Conservation (phyloP, 1,140 invertebrate genomes). For the Acromyrmex charruanus region DNA sequence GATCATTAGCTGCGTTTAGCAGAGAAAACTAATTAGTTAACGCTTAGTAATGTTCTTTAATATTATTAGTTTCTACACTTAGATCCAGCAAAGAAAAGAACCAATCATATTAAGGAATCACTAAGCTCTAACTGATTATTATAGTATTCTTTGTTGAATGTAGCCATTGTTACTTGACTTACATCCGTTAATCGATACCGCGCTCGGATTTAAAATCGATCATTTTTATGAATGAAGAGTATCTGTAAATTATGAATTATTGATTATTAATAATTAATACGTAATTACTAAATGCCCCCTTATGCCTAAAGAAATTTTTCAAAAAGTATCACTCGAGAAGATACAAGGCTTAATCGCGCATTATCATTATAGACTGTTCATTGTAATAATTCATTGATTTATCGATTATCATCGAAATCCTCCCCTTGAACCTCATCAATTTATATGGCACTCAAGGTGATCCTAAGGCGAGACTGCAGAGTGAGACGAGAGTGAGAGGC, state of each 20-base stretch:
- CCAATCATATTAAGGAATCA: too few relatives aligned
- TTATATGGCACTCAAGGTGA: slow-evolving; percentile 59
- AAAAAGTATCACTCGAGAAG: neutral
- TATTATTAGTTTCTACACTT: too few relatives aligned
- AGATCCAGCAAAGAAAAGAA: too few relatives aligned
- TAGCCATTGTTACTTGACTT: neutral
- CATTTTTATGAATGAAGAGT: neutral
- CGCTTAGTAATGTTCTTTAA: too few relatives aligned
- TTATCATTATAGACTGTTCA: neutral
- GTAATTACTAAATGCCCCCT: neutral
- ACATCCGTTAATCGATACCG: neutral
- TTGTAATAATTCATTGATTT: neutral
- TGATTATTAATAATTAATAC: neutral
- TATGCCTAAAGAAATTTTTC: neutral
- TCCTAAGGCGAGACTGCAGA: slow-evolving; percentile 69
- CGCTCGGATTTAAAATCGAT: neutral
- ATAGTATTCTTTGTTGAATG: too few relatives aligned
- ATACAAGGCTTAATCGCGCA: slow-evolving; percentile 5
- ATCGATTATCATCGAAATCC: slow-evolving; percentile 23
- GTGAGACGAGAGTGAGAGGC: slow-evolving; percentile 55
- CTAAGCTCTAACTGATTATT: too few relatives aligned
- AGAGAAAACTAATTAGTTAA: too few relatives aligned
- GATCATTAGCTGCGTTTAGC: neutral
- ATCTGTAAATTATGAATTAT: slow-evolving; percentile 7
- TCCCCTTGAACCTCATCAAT: slow-evolving; percentile 35